Percentiles rank a stretch among this genome's conserved stretches.
Conservation (phyloP, 2,797 vertebrate genomes). For the Chaenodraco wilsoni region DNA sequence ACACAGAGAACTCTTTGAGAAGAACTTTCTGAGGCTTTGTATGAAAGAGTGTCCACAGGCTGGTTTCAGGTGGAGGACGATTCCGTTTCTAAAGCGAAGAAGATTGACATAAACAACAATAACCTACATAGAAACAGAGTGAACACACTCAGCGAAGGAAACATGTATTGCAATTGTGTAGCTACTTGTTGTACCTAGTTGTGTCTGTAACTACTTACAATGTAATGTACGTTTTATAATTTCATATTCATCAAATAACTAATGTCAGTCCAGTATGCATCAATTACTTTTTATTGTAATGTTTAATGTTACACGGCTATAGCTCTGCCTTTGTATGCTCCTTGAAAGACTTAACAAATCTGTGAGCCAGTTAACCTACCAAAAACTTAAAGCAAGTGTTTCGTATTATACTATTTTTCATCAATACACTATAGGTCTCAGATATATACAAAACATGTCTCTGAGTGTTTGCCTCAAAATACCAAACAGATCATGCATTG, state of each 20-base stretch:
- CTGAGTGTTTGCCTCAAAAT: no score
- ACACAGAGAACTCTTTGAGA: not conserved
- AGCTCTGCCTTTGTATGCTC: not conserved
- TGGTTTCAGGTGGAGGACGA: no score
- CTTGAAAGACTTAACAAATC: not conserved
- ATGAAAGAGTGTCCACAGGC: not conserved
- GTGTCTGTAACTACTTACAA: not conserved
- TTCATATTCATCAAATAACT: not conserved
- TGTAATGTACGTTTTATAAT: constrained; percentile 1
- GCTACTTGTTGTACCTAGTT: not conserved
- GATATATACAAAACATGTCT: no score
- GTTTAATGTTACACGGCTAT: not conserved
- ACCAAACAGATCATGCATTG: no score
- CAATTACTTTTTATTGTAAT: not conserved
- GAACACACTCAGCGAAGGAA: not conserved
- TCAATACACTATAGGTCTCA: no score
- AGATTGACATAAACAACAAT: not conserved
- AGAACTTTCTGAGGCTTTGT: constrained; percentile 1
- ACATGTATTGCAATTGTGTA: not conserved
- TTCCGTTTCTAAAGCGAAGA: not conserved
- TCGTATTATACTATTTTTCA: no score
- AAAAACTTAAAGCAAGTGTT: no score
- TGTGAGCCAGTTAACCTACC: no score
- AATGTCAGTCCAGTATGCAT: not conserved
- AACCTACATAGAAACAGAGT: not conserved